Conservation (phyloP, 2,113 vertebrate species). For the Marcusenius ussheri region DNA sequence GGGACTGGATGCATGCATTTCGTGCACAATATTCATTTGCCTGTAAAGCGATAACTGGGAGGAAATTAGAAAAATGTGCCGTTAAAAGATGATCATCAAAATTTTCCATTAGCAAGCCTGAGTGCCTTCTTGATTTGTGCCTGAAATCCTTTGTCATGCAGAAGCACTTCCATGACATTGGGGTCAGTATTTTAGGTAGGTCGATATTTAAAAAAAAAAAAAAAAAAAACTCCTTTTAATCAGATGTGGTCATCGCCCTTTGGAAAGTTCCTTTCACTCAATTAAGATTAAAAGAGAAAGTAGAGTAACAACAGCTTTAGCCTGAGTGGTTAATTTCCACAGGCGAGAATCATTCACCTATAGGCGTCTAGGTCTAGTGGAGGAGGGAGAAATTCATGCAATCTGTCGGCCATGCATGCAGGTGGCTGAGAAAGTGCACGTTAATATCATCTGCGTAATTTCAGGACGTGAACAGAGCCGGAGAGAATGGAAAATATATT, state of each 20-base stretch:
- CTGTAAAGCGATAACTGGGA: neutral
- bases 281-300: neutral
- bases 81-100: neutral
- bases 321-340: neutral
- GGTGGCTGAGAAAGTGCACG: neutral
- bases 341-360: neutral
- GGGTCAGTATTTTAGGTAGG: neutral
- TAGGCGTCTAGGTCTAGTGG: neutral
- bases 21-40: neutral
- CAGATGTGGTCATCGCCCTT: neutral
- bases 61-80: neutral
- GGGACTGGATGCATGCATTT: neutral
- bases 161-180: neutral
- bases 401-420: neutral
- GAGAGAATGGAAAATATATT: neutral
- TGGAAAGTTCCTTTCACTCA: conserved; percentile 8
- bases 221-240: neutral
- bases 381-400: neutral
- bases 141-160: too few relatives aligned
- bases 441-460: neutral
- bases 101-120: neutral
- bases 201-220: neutral
- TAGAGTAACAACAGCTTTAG: neutral
- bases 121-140: neutral
- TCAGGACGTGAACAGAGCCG: neutral